Evolutionary conservation across 2,113 vertebrate genomes (phyloP), one percentile per base, ranked within the genome.

Genomic region (Corythornis vintsioides): DNA sequence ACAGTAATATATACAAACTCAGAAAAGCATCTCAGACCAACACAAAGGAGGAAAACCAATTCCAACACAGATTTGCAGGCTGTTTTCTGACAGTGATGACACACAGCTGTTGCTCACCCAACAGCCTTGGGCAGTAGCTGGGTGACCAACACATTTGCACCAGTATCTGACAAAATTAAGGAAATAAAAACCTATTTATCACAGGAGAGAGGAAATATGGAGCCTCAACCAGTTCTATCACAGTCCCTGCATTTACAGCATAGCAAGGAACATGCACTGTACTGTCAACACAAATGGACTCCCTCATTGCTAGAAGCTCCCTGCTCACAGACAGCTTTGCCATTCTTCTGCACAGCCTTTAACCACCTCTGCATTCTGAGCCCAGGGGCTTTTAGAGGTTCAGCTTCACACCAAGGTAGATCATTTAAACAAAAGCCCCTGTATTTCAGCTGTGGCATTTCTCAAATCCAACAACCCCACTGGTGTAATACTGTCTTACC

Each of bases 401-500:
- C 33, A 35, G 22, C 31, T 93, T 40, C 38, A 61, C 20, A 69
- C 5, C 38, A 84, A 15, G 9, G 22, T 42, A 50, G 13, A 56
- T 55, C 15, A 61, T 59, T 90, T 50, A 35, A 88, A 84, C 11
- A 31, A 90, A 90, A 69, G 7, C 13, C 28, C 55, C 52, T 55
- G 15, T 48, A 66, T 47, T 76, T 85, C 28, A 79, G 22, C 31
- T 56, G 72, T 5, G 35, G 20, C 21, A 64, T 20, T 70, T 67
- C 42, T 53, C 53, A 85, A 89, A 71, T 24, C 29, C 52, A 77
- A 13, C 18, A 70, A 20, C 9, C 29, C 5, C 3, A 28, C 12
- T 66, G 33, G 64, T 72, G 4, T 11, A 53, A 31, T 7, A 33
- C 3, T 31, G 15, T 71, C 94, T 97, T 97, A 99, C 99, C 99